Evolutionary conservation across 2,113 vertebrate genomes (phyloP), one percentile per base, ranked within the genome.

Genomic region (Dromaius novaehollandiae): DNA sequence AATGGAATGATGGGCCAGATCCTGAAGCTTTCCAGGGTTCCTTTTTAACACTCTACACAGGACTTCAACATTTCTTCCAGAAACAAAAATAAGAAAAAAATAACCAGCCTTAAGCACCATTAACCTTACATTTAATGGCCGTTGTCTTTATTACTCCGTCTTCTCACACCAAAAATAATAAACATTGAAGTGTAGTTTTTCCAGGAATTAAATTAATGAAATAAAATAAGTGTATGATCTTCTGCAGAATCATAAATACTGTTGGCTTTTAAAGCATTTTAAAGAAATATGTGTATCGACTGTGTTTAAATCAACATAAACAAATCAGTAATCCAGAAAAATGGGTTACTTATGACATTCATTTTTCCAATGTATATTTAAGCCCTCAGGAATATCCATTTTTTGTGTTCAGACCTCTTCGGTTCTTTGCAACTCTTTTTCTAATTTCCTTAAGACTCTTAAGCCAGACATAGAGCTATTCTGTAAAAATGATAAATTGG

Each of bases 401-500:
- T 97, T 96, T 96, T 3, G 30, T 89, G 40, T 88, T 83, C 44
- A 96, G 94, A 89, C n/a, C 68, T 91, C 21, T 5, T 9, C 56
- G 66, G 50, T 94, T 95, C 88, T 93, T 92, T 84, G 79, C 82
- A 82, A 86, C 79, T 74, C 48, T 93, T 96, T 94, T 91, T 81
- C 75, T 94, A 74, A 96, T 97, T 97, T 96, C 91, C 93, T 92
- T 94, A 97, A 84, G 74, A 95, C 81, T 44, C 7, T 81, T 63
- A 96, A 96, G 92, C 94, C 69, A 94, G 93, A 95, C 92, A 83
- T 42, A 63, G 65, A 96, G 64, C 73, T 93, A 96, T 96, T 98
- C 94, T 95, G 86, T 94, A 97, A 96, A 97, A 96, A 96, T 97
- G 94, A 98, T 97, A 93, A 97, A 97, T 97, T 53, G 60, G 58